Percentiles rank a stretch among this genome's conserved stretches.
phyloP scores from a whole-genome alignment of 2,113 vertebrate genomes.

The Pitta sordida region DNA sequence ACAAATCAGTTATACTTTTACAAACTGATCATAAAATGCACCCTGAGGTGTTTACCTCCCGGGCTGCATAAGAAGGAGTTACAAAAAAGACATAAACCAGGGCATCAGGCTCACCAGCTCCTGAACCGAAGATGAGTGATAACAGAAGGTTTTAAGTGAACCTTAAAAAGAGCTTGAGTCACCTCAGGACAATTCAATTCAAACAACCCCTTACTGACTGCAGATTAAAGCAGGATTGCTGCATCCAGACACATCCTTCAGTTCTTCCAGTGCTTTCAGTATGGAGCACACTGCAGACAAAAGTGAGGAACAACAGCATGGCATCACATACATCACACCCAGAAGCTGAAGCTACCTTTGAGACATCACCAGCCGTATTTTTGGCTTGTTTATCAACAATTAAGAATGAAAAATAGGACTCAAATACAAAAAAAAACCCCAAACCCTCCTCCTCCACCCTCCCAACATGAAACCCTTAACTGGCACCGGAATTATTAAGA shows the following conservation, averaged over 20 bases:
- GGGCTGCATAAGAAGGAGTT: not conserved
- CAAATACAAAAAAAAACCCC: not conserved
- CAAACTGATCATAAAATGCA: not conserved
- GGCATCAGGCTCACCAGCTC: not conserved
- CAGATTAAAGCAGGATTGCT: not conserved
- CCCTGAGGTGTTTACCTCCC: not conserved
- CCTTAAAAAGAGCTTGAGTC: not conserved
- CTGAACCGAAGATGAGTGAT: not conserved
- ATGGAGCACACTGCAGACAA: not conserved
- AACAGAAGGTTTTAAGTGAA: not conserved
- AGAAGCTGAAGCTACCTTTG: not conserved
- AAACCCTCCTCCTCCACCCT: not conserved
- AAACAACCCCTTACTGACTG: not conserved
- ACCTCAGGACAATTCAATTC: not conserved
- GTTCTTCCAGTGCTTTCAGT: not conserved
- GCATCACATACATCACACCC: not conserved
- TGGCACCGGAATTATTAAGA: not conserved
- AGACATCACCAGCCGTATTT: not conserved
- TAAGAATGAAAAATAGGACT: not conserved
- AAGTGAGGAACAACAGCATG: not conserved
- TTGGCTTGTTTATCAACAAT: not conserved
- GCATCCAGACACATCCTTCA: not conserved
- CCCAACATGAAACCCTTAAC: not conserved
- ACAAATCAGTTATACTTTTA: not conserved
- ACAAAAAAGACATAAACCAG: not conserved